Base-by-base conservation (phyloP, 2,797 vertebrate genomes). In the Otolemur crassicaudatus region DNA sequence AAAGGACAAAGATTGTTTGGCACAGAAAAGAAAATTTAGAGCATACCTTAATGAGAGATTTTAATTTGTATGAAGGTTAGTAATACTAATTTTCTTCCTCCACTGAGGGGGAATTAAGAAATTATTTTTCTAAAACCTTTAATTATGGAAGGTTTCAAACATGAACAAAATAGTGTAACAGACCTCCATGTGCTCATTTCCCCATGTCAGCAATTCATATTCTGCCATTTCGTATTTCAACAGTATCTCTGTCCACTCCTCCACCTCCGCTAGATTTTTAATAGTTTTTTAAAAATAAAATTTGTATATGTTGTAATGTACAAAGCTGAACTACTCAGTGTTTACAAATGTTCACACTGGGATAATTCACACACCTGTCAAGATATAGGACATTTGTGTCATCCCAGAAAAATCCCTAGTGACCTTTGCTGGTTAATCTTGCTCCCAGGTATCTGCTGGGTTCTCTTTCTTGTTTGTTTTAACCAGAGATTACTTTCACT, bases 121-220 rank as follows among this genome's bases (percentile, higher is more conserved):
- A 86, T 85, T 85, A 37, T 85, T 95, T 93, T 73, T 80, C 11
- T 56, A 73, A 97, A 92, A 75, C 7, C 56, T 83, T 90, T 79
- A 53, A 65, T 81, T 89, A 25, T 84, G 40, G 60, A 94, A 86
- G 83, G 56, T 67, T 89, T 94, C 29, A 80, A 86, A 60, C 8
- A 43, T 79, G 72, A 79, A 75, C 72, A 91, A 46, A 90, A 60
- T 89, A 87, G 37, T 91, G 23, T 70, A 91, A 60, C 81, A 27
- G 95, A 63, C 11, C 31, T 5, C 12, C 25, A 29, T 37, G 37
- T 82, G 49, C 63, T 56, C 4, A 20, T 92, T 27, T 81, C 20
- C 16, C 9, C 77, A 22, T 43, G 61, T 95, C n/a, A 94, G 7
- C 29, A 43, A 29, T 89, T 69, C 61, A 58, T 63, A 37, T 65